A percentile compares a stretch with the other conserved stretches of the same genome.
Conservation (phyloP, 2,113 vertebrate species). For the Myotis lucifugus region DNA sequence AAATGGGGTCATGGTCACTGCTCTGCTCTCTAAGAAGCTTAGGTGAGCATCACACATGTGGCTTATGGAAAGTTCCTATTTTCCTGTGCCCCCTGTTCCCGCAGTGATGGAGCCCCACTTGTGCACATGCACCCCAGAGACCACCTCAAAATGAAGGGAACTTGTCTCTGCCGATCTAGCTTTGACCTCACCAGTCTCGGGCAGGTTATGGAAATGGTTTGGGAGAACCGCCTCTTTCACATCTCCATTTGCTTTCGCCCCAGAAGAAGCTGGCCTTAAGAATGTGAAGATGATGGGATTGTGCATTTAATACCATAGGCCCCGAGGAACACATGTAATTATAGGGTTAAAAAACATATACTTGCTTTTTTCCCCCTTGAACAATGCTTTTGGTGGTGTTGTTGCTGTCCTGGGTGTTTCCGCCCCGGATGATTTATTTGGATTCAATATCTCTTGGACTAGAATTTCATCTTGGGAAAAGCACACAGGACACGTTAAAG, state of each 20-base stretch:
- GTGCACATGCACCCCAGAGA: background rate
- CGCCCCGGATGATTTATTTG: background rate
- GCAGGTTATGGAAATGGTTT: background rate
- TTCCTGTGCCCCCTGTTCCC: background rate
- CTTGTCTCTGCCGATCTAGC: rapidly evolving
- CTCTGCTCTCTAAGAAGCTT: background rate
- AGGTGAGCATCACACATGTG: rapidly evolving
- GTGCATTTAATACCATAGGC: background rate
- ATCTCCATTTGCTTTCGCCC: background rate
- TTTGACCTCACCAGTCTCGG: background rate
- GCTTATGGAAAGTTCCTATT: rapidly evolving
- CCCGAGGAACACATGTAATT: rapidly evolving
- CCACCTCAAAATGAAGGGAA: background rate
- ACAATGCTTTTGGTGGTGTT: background rate
- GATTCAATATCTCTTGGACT: background rate
- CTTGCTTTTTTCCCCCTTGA: background rate
- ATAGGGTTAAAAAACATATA: background rate
- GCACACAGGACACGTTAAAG: background rate
- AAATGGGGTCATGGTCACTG: rapidly evolving
- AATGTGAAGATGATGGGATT: too few relatives aligned
- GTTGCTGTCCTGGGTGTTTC: background rate
- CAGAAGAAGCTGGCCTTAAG: background rate
- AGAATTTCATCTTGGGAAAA: conserved; percentile 40
- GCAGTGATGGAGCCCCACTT: rapidly evolving
- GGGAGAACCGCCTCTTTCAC: background rate